Percentiles rank a stretch among this genome's conserved stretches.
Conservation (phyloP, 1,140 invertebrate species). For the Calosoma granatense region DNA sequence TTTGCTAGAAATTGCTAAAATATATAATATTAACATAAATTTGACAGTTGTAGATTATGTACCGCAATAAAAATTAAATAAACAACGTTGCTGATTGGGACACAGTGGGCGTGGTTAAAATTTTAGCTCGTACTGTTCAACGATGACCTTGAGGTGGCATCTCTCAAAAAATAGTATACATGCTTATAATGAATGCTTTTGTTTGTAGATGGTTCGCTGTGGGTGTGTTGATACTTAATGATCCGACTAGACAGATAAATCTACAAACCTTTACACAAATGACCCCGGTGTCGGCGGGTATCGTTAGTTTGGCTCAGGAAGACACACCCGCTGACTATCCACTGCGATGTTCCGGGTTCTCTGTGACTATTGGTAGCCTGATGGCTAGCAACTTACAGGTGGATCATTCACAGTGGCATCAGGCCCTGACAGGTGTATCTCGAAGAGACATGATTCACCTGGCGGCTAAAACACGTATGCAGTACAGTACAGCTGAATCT, state of each 20-base stretch:
- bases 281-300: conserved; percentile 60
- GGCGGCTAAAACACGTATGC: conserved; percentile 55
- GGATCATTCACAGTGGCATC: conserved; percentile 65
- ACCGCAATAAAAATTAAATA: no score
- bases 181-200: no score
- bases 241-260: conserved; percentile 56
- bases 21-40: no score
- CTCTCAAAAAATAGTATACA: no score
- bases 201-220: conserved; percentile 83
- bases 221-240: conserved; percentile 59
- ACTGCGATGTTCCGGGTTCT: conserved; percentile 52
- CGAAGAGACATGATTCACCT: conserved; percentile 56
- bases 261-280: conserved; percentile 70
- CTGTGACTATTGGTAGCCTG: conserved; percentile 56
- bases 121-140: no score
- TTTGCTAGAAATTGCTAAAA: no score
- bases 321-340: conserved; percentile 57
- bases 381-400: conserved; percentile 56
- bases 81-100: no score
- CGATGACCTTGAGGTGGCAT: no score
- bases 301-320: conserved; percentile 49
- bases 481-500: no score
- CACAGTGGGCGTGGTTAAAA: no score
- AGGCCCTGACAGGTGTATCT: conserved; percentile 57
- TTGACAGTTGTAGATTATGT: no score